phyloP scores from a whole-genome alignment of 2,888 invertebrate genomes.

The Ceraclea dissimilis region DNA sequence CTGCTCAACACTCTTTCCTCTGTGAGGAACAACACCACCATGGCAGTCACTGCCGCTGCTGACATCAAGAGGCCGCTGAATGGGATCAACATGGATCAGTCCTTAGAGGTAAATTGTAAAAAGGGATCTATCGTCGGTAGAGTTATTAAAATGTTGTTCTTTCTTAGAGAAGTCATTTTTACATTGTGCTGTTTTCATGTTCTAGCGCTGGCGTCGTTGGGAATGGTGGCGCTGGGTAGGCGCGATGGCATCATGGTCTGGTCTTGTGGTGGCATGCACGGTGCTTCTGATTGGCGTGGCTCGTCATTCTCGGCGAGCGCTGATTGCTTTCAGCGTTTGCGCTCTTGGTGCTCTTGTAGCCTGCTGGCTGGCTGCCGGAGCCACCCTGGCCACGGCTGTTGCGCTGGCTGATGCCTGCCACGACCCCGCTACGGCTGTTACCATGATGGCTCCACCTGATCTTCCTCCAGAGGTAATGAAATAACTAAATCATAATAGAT shows the following conservation, averaged over 20 bases:
- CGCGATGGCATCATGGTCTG: slow-evolving; percentile 81
- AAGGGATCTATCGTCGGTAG: too few species aligned
- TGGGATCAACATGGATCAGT: slow-evolving; percentile 60
- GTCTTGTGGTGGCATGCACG: slow-evolving; percentile 79
- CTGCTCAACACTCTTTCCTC: slow-evolving; percentile 62
- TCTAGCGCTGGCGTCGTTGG: slow-evolving; percentile 62
- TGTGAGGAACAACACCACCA: slow-evolving; percentile 65
- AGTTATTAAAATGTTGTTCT: too few species aligned
- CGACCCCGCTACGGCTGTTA: slow-evolving; percentile 75
- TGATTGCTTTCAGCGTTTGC: slow-evolving; percentile 84
- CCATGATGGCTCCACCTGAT: slow-evolving; percentile 52
- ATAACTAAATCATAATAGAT: too few species aligned
- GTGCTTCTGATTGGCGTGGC: slow-evolving; percentile 85
- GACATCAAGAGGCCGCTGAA: slow-evolving; percentile 67
- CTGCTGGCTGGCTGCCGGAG: slow-evolving; percentile 82
- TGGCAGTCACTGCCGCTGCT: slow-evolving; percentile 67
- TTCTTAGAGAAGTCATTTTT: too few species aligned
- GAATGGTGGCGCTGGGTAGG: slow-evolving; percentile 79
- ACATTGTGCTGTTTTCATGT: too few species aligned
- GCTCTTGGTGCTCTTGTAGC: slow-evolving; percentile 63
- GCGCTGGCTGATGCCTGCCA: slow-evolving; percentile 81
- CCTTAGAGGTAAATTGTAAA: slow-evolving; percentile 42
- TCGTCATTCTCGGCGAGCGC: slow-evolving; percentile 78
- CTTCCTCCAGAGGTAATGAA: slow-evolving; percentile 51
- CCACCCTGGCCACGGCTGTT: slow-evolving; percentile 78